These are phyloP conservation scores for Heliopora coerulea DNA, from an alignment of 92 coral and sea anemone genomes.

Conservation along the genomic window DNA sequence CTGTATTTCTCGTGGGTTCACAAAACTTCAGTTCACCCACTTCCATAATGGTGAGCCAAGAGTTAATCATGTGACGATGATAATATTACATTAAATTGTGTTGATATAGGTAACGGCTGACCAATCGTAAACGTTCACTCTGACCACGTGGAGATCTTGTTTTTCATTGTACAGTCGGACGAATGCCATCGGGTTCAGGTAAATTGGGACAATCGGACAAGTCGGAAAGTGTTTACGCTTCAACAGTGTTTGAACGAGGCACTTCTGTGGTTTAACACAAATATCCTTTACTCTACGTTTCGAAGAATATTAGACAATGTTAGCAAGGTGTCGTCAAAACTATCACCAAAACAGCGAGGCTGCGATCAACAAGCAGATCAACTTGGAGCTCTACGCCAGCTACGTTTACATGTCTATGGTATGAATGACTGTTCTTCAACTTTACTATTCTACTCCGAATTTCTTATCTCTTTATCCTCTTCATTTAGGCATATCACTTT, in stretches of 20 bases:
- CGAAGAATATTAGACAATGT: slow-evolving; percentile 55
- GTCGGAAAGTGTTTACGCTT: slow-evolving; percentile 83
- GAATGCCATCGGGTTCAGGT: too few species aligned
- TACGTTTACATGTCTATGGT: slow-evolving; percentile 90
- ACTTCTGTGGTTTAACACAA: slow-evolving; percentile 27
- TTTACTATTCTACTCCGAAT: background rate
- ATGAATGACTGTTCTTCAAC: slow-evolving; percentile 7
- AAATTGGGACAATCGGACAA: too few species aligned
- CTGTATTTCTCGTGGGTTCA: too few species aligned
- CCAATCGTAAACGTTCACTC: too few species aligned
- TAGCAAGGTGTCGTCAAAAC: slow-evolving; percentile 77
- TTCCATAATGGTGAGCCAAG: too few species aligned
- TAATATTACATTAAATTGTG: too few species aligned
- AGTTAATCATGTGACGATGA: too few species aligned
- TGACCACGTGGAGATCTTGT: too few species aligned
- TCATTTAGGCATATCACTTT: slow-evolving; percentile 82
- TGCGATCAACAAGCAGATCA: slow-evolving; percentile 96
- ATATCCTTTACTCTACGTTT: background rate
- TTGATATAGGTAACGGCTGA: too few species aligned
- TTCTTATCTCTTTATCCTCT: too few species aligned
- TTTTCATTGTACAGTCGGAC: too few species aligned
- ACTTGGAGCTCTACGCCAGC: slow-evolving; percentile 92
- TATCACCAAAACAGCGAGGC: slow-evolving; percentile 93
- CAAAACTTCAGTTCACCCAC: too few species aligned
- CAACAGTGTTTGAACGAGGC: slow-evolving; percentile 99